Evolutionary conservation across 2,888 invertebrate genomes (phyloP).

Genomic region (Rhorus exstirpatorius): DNA sequence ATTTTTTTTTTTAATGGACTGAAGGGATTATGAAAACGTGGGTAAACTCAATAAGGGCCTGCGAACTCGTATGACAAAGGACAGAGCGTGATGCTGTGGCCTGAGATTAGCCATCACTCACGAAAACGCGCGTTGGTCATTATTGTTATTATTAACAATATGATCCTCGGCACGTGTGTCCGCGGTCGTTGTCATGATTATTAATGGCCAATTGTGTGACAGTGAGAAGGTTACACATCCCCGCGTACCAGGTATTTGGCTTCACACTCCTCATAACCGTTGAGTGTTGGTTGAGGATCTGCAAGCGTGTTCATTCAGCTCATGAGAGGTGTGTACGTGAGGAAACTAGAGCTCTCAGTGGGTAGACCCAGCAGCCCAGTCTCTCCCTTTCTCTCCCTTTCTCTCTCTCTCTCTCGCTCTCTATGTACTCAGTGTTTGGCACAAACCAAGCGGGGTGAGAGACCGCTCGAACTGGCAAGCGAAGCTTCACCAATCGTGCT

Average conservation of each 20-base stretch:
- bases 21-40: background rate
- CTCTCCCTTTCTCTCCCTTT: conserved; percentile 34
- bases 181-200: conserved; percentile 63
- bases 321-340: background rate
- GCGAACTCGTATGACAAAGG: background rate
- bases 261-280: conserved; percentile 2
- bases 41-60: background rate
- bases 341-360: background rate
- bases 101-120: conserved; percentile 21
- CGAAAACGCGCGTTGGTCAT: conserved; percentile 3
- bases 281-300: conserved; percentile 15
- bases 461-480: conserved; percentile 53
- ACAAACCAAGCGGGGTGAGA: conserved; percentile 76
- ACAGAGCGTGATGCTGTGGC: background rate
- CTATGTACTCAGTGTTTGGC: conserved; percentile 75
- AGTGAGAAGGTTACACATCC: conserved; percentile 30
- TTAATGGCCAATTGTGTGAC: conserved; percentile 52
- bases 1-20: too few species aligned
- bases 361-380: conserved; percentile 12
- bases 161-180: conserved; percentile 68
- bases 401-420: conserved; percentile 51
- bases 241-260: conserved; percentile 20
- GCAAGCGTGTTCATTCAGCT: background rate
- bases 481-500: conserved; percentile 83
- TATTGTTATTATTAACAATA: conserved; percentile 58